phyloP scores from a whole-genome alignment of 1,140 invertebrate species.

The Panagrolaimus sp. region DNA sequence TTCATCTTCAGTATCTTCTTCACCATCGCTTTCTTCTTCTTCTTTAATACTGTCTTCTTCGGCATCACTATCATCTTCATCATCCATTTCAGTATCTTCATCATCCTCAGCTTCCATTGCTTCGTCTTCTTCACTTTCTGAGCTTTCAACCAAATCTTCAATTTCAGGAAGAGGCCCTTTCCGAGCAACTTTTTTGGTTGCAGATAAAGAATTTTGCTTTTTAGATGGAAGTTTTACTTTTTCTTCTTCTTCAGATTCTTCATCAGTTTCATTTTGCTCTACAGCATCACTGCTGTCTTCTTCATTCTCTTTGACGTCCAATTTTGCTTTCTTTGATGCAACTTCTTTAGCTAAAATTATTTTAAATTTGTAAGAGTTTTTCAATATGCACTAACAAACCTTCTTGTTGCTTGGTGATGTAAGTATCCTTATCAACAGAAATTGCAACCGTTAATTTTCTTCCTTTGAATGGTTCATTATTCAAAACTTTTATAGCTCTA shows the following conservation, averaged over 20 bases:
- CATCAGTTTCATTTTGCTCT: neutral
- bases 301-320: neutral
- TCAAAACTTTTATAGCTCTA: neutral
- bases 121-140: neutral
- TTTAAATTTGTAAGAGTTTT: neutral
- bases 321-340: neutral
- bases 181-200: neutral
- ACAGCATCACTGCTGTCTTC: neutral
- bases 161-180: neutral
- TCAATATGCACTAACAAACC: neutral
- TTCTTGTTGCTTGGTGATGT: neutral
- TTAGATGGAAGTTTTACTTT: neutral
- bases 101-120: neutral
- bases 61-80: neutral
- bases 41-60: neutral
- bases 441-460: neutral
- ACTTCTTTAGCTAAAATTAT: constrained; percentile 11
- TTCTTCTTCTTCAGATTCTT: neutral
- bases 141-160: neutral
- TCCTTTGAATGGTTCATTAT: neutral
- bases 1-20: constrained; percentile 2
- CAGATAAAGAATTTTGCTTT: neutral
- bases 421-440: constrained; percentile 1
- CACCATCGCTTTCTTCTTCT: neutral
- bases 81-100: neutral